Evolutionary conservation across 1,140 invertebrate genomes (phyloP).

Genomic region (Drosophila jambulina): DNA sequence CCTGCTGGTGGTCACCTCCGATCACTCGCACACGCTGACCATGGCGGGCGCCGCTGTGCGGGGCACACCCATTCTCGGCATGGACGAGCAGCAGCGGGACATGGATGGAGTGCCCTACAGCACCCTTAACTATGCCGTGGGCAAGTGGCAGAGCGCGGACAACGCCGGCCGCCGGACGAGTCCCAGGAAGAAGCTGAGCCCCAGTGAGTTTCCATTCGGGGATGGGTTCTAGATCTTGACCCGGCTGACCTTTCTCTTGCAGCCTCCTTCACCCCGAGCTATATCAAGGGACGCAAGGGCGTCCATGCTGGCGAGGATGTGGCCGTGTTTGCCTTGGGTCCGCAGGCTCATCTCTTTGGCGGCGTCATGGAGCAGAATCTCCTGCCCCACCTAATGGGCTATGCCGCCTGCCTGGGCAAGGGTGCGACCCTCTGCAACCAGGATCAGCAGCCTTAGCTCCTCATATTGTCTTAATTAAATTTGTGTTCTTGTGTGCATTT

Average conservation of each 20-base stretch:
- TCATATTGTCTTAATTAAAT: conserved; percentile 17
- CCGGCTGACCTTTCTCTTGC: neutral
- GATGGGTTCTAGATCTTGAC: neutral
- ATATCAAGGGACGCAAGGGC: conserved; percentile 84
- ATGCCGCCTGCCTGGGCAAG: conserved; percentile 87
- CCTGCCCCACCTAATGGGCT: conserved; percentile 90
- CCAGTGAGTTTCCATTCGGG: conserved; percentile 40
- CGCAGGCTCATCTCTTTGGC: conserved; percentile 90
- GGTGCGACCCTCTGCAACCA: conserved; percentile 51
- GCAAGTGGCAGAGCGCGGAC: conserved; percentile 86
- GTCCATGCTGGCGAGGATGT: conserved; percentile 91
- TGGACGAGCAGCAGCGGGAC: conserved; percentile 50
- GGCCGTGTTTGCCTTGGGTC: conserved; percentile 87
- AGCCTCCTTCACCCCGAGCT: conserved; percentile 85
- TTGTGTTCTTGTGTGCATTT: conserved; percentile 7
- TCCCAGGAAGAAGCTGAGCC: conserved; percentile 49
- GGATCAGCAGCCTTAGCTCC: conserved; percentile 1
- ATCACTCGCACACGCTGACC: conserved; percentile 89
- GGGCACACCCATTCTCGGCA: conserved; percentile 89
- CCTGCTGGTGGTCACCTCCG: conserved; percentile 89
- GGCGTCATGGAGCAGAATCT: conserved; percentile 92
- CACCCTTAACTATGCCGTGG: conserved; percentile 89
- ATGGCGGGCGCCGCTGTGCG: conserved; percentile 89
- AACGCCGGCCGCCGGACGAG: conserved; percentile 54
- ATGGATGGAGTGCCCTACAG: conserved; percentile 86